phyloP scores from a whole-genome alignment of 1,140 invertebrate species.

The Eriocheir sinensis region DNA sequence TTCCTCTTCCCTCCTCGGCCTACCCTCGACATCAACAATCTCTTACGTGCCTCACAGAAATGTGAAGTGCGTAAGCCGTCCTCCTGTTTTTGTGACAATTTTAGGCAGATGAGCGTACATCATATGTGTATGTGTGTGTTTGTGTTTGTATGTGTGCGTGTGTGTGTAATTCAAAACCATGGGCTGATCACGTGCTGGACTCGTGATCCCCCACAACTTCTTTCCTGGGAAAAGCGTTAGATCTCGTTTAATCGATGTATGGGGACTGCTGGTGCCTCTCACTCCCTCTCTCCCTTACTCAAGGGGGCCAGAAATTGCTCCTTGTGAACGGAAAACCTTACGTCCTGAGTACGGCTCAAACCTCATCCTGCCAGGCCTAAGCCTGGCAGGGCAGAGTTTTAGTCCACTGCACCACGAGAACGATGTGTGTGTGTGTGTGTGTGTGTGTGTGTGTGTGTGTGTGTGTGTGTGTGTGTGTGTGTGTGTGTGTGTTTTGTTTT shows the following conservation, averaged over 20 bases:
- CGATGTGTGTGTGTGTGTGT: constrained; percentile 23
- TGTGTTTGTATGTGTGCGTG: neutral
- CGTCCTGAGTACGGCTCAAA: no score
- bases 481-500: neutral
- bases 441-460: constrained; percentile 48
- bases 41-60: neutral
- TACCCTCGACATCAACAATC: constrained; percentile 13
- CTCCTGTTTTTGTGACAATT: neutral
- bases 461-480: constrained; percentile 14
- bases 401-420: no score
- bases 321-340: no score
- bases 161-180: neutral
- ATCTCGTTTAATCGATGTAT: no score
- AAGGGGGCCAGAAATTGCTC: no score
- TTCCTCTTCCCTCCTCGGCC: neutral
- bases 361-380: no score
- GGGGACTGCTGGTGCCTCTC: no score
- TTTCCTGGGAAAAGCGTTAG: no score
- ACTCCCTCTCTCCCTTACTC: no score
- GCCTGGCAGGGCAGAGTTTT: no score
- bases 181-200: neutral
- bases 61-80: neutral
- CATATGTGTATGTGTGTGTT: neutral
- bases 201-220: no score
- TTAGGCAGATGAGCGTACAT: neutral